Evolutionary conservation across 2,113 vertebrate genomes (phyloP), one percentile per base, ranked within the genome.

Genomic region (Campylomormyrus tamandua): DNA sequence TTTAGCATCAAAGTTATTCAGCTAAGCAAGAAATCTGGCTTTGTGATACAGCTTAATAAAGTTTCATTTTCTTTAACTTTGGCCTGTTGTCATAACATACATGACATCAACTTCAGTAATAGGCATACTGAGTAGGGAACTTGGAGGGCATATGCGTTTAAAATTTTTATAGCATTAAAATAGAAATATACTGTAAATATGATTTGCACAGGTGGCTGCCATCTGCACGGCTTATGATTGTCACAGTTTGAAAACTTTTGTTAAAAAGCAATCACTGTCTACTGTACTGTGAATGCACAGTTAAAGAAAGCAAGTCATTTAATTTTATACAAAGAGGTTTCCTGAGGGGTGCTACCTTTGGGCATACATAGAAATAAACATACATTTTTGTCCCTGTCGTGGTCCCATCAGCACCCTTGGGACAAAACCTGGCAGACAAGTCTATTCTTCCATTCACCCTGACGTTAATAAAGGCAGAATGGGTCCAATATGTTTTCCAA

Each of bases 401-500:
- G 27, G 27, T 50, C 27, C 27, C 31, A 35, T 35, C 6, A 13
- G 19, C 46, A 50, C 66, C 46, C 9, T 24, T 89, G 27, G 17
- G 45, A 42, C 6, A 83, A 19, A 53, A 56, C 27, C 42, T n/a
- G 19, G 46, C 88, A 70, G 31, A 24, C 31, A 35, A 49, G 27
- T 21, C 13, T 4, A 50, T 89, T 89, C 50, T 52, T 24, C 88
- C n/a, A 49, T 80, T 52, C 31, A 13, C 70, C 5, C 48, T 31
- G 56, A 77, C 3, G 66, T 52, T 77, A 87, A 90, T 87, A 31
- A 87, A 52, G 62, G 58, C 62, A 80, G 48, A 87, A 77, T 21
- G 31, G 58, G 39, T 90, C 56, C 74, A 89, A 83, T 49, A 19
- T 56, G 31, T 24, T 42, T 7, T 35, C 66, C 21, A n/a, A n/a